These are phyloP conservation scores for Saxidomus purpurata DNA, from an alignment of 1,140 invertebrate species.

Conservation along the genomic window DNA sequence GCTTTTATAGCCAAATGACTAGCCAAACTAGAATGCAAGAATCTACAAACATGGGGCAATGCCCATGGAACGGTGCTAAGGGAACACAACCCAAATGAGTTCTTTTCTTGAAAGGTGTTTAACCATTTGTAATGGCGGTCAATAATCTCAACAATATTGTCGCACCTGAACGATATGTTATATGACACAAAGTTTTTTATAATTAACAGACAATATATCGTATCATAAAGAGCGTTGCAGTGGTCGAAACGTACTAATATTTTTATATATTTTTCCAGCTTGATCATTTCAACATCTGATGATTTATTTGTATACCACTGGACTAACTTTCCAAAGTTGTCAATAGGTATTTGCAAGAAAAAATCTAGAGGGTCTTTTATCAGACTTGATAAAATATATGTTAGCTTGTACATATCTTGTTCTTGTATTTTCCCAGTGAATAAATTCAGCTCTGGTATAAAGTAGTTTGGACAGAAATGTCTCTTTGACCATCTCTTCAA, in stretches of 20 bases:
- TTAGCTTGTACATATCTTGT: neutral
- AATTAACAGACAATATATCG: neutral
- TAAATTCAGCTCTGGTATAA: slow-evolving; percentile 31
- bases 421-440: neutral
- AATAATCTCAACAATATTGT: neutral
- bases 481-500: neutral
- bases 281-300: neutral
- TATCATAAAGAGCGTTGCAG: neutral
- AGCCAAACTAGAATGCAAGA: neutral
- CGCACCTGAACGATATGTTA: neutral
- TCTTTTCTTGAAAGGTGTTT: neutral
- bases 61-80: neutral
- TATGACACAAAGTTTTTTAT: neutral
- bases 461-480: slow-evolving; percentile 28
- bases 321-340: neutral
- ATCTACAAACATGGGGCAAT: neutral
- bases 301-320: neutral
- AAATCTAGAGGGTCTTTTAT: neutral
- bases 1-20: slow-evolving; percentile 1
- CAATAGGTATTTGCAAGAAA: neutral
- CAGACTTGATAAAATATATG: neutral
- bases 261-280: neutral
- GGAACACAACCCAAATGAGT: neutral
- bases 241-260: neutral
- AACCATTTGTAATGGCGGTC: neutral